phyloP scores from a whole-genome alignment of 2,113 vertebrate species.

The Ctenomys sociabilis region DNA sequence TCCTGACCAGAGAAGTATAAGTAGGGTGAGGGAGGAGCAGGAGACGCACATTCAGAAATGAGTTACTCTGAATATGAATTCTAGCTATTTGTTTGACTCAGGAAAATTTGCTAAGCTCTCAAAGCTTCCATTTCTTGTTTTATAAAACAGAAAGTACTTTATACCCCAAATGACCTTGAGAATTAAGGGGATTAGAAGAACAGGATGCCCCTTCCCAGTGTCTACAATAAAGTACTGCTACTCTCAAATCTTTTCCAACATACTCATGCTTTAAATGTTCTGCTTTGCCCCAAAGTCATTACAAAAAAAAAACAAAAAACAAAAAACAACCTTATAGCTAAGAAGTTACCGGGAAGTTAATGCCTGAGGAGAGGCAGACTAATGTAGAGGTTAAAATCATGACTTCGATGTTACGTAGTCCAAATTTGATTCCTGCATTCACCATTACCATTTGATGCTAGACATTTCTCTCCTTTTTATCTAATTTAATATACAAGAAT shows the following conservation, averaged over 20 bases:
- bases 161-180: background rate
- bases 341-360: constrained; percentile 7
- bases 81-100: constrained; percentile 14
- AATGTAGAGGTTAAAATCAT: background rate
- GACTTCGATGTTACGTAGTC: background rate
- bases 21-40: background rate
- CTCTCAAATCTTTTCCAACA: background rate
- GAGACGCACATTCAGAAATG: background rate
- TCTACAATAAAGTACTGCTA: background rate
- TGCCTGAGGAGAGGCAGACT: background rate
- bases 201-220: background rate
- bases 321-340: constrained; percentile 37
- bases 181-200: constrained; percentile 11
- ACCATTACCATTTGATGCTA: background rate
- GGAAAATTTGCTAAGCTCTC: background rate
- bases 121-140: background rate
- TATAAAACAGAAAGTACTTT: background rate
- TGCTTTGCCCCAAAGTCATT: constrained; percentile 13
- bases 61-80: constrained; percentile 24
- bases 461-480: background rate
- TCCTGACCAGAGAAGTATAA: background rate
- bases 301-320: no score
- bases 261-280: background rate
- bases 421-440: background rate
- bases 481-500: constrained; percentile 10